Base-by-base conservation (phyloP, 2,797 vertebrate species). In the Acanthurus lineatus region DNA sequence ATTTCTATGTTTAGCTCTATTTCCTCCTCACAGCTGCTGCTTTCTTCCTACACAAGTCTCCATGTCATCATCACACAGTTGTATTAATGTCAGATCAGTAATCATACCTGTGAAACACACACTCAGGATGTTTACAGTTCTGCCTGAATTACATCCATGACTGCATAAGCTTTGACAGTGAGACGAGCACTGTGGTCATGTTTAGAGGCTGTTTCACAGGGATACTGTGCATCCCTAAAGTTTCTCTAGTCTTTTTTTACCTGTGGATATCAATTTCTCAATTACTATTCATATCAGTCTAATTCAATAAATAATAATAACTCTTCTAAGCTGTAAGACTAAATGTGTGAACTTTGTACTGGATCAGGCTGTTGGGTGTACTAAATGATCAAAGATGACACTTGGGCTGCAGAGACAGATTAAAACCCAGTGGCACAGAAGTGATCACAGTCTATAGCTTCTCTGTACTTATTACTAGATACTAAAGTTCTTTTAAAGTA, bases 71-170 rank as follows among this genome's bases (percentile, higher is more conserved):
- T 48, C 32, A n/a, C 62, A 56, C 52, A n/a, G 15, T 51, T 48
- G 64, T 54, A 35, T 67, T 11, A 49, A 61, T 20, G 25, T 38
- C 11, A 51, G 60, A 52, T 20, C 35, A 78, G 68, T 63, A 58
- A 76, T 78, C 61, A 6, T 5, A 61, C 0, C 16, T 63, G 60
- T 53, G 74, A 65, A 69, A 61, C 65, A 20, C 0, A 14, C 35
- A 20, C 49, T 71, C 38, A 19, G 17, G 32, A 45, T 19, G 54
- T 49, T 56, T 48, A 44, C 47, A 10, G n/a, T 35, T 58, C 32
- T 42, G 2, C 16, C 3, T n/a, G 61, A 20, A 74, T 28, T 59
- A 69, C 64, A 47, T 52, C 16, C 38, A 45, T 9, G 32, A 51
- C 19, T 1, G 35, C 38, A 45, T 48, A 10, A 54, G 12, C 42